These are phyloP conservation scores for Imbricaverruca yamaguchii DNA, from an alignment of 2,888 invertebrate genomes.

Conservation along the genomic window DNA sequence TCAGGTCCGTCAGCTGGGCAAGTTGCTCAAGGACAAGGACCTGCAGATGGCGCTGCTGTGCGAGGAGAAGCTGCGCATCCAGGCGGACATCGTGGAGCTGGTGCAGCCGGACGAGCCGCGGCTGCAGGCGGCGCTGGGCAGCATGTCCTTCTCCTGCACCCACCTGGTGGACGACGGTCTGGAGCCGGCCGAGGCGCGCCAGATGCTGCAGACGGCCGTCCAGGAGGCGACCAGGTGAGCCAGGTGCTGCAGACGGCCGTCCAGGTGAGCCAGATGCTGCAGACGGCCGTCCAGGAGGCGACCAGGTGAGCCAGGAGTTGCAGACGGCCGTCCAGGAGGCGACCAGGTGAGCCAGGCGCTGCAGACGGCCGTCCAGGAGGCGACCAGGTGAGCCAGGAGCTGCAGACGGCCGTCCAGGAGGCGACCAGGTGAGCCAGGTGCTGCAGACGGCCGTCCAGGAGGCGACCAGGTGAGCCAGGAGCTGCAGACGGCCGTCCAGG, in stretches of 20 bases:
- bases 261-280: too few species aligned
- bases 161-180: conserved; percentile 64
- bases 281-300: too few species aligned
- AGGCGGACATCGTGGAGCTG: conserved; percentile 58
- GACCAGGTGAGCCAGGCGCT: too few species aligned
- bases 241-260: not conserved
- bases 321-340: not conserved
- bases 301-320: conserved; percentile 46
- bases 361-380: too few species aligned
- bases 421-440: too few species aligned
- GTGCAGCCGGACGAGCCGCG: conserved; percentile 44
- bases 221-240: conserved; percentile 48
- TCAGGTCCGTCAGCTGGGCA: conserved; percentile 5
- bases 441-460: too few species aligned
- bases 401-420: too few species aligned
- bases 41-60: conserved; percentile 73
- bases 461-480: conserved; percentile 64
- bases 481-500: conserved; percentile 57
- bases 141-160: conserved; percentile 56
- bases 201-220: conserved; percentile 67
- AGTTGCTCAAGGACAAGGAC: conserved; percentile 71
- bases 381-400: too few species aligned
- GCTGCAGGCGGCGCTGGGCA: conserved; percentile 27
- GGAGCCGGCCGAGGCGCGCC: conserved; percentile 62
- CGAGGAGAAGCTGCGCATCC: conserved; percentile 77